Percentiles rank a stretch among this genome's conserved stretches.
These are phyloP conservation scores for Heterodera schachtii DNA, from an alignment of 1,140 invertebrate genomes.

Conservation along the genomic window DNA sequence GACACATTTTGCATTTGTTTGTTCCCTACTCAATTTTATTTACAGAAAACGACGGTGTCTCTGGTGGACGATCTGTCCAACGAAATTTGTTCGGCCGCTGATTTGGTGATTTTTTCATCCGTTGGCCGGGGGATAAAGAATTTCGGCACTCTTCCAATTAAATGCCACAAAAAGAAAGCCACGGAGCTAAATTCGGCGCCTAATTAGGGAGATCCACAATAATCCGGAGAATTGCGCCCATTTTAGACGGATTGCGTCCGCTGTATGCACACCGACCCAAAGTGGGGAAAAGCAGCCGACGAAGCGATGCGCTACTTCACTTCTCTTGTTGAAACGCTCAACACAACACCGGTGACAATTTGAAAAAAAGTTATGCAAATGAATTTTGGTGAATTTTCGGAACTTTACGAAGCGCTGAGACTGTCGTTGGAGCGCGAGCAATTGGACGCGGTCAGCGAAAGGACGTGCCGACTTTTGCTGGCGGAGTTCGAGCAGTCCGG, in stretches of 20 bases:
- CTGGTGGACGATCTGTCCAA: slow-evolving; percentile 52
- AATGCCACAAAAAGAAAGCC: too few species aligned
- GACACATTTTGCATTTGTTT: background rate
- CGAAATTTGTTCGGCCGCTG: slow-evolving; percentile 46
- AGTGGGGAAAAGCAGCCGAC: slow-evolving; percentile 42
- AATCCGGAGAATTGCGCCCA: background rate
- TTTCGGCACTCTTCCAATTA: too few species aligned
- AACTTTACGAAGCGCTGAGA: slow-evolving; percentile 41
- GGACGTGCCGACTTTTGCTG: slow-evolving; percentile 43
- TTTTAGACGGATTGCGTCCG: slow-evolving; percentile 49
- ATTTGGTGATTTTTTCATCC: slow-evolving; percentile 43
- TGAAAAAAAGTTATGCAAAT: slow-evolving; percentile 9
- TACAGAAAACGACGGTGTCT: slow-evolving; percentile 47
- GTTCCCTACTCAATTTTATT: background rate
- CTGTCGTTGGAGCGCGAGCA: slow-evolving; percentile 37
- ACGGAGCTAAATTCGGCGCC: too few species aligned
- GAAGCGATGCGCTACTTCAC: slow-evolving; percentile 49
- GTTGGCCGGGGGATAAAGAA: too few species aligned
- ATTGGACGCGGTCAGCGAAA: slow-evolving; percentile 37
- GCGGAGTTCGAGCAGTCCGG: slow-evolving; percentile 55
- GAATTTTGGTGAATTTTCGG: slow-evolving; percentile 4
- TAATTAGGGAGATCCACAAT: background rate
- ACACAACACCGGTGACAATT: slow-evolving; percentile 38
- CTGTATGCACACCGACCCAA: slow-evolving; percentile 40
- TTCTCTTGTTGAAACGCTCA: slow-evolving; percentile 49